A percentile compares a stretch with the other conserved stretches of the same genome.
These are phyloP conservation scores for Aphelinus atriplicis DNA, from an alignment of 1,140 invertebrate genomes.

Conservation along the genomic window DNA sequence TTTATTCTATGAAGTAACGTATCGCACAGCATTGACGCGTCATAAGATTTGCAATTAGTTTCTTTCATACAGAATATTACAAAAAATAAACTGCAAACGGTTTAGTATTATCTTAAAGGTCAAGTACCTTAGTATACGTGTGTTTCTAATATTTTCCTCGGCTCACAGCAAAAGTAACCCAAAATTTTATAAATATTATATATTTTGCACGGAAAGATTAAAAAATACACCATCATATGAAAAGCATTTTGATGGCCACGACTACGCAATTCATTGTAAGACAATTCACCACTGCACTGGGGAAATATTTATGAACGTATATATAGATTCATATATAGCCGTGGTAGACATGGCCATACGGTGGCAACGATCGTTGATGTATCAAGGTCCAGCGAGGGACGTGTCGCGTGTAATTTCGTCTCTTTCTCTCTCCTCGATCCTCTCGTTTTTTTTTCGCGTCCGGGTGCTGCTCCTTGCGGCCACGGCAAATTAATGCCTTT, in stretches of 20 bases:
- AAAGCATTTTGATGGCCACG: conserved; percentile 19
- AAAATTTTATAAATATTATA: too few species aligned
- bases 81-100: too few species aligned
- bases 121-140: too few species aligned
- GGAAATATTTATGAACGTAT: conserved; percentile 4
- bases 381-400: conserved; percentile 21
- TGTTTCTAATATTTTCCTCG: too few species aligned
- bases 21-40: too few species aligned
- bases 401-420: conserved; percentile 26
- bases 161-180: too few species aligned
- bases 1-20: too few species aligned
- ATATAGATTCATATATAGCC: conserved; percentile 22
- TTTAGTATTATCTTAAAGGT: too few species aligned
- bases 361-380: conserved; percentile 34
- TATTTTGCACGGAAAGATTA: too few species aligned
- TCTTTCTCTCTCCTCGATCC: background rate
- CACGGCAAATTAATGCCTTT: conserved; percentile 38
- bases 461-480: conserved; percentile 5
- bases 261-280: conserved; percentile 22
- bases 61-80: too few species aligned
- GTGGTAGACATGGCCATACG: conserved; percentile 7
- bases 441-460: background rate
- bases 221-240: background rate
- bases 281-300: conserved; percentile 24
- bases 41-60: too few species aligned